Percentiles rank a stretch among this genome's conserved stretches.
These are phyloP conservation scores for Anolis sagrei DNA, from an alignment of 2,113 vertebrate species.

Conservation along the genomic window DNA sequence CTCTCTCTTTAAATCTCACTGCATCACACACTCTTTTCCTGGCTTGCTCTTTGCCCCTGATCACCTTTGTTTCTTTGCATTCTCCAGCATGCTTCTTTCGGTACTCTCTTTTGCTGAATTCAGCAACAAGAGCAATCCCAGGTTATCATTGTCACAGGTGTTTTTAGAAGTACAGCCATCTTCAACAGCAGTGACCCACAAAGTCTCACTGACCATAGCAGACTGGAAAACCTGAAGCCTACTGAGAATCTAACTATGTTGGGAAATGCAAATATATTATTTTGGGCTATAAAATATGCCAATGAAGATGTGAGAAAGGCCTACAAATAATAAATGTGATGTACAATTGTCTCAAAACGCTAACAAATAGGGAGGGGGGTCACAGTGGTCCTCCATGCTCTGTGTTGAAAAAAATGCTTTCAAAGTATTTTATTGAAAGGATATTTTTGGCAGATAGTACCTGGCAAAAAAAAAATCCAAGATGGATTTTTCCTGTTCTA, in stretches of 20 bases:
- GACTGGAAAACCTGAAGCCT: neutral
- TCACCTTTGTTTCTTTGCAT: neutral
- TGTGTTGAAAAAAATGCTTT: neutral
- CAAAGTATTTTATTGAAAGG: neutral
- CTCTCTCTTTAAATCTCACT: neutral
- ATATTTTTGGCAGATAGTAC: neutral
- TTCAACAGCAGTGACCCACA: neutral
- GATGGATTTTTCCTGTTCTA: neutral
- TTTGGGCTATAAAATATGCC: neutral
- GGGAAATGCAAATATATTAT: neutral
- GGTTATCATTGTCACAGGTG: neutral
- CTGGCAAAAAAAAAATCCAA: neutral
- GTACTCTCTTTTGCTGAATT: neutral
- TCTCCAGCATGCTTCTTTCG: neutral
- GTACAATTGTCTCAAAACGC: neutral
- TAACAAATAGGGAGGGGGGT: neutral
- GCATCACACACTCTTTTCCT: neutral
- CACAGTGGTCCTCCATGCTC: neutral
- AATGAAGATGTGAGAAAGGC: neutral
- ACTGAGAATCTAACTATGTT: neutral
- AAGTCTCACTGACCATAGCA: neutral
- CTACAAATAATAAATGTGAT: neutral
- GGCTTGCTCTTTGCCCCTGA: neutral
- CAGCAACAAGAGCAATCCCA: neutral
- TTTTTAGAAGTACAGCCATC: neutral